Evolutionary conservation across 2,113 vertebrate genomes (phyloP).

Genomic region (Malurus melanocephalus): DNA sequence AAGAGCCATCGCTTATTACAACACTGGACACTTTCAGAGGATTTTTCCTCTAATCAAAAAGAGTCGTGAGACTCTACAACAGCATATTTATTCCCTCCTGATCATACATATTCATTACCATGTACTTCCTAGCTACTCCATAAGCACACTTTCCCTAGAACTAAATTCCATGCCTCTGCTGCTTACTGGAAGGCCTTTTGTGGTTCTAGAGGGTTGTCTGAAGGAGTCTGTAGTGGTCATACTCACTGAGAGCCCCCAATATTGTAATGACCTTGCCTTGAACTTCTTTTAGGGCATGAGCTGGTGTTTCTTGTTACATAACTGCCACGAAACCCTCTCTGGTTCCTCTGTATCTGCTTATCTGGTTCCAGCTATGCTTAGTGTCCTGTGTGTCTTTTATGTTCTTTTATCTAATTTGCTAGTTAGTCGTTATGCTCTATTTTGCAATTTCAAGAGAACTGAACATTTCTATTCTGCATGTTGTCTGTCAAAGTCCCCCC

Average conservation of each 20-base stretch:
- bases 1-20: neutral
- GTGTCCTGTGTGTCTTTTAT: neutral
- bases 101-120: neutral
- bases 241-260: neutral
- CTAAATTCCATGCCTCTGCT: neutral
- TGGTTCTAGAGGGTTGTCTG: neutral
- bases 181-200: neutral
- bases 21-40: neutral
- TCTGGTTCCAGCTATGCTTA: neutral
- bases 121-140: neutral
- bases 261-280: neutral
- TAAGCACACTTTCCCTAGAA: neutral
- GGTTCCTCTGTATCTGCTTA: neutral
- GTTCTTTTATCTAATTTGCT: neutral
- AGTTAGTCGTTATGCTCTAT: neutral
- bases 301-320: neutral
- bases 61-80: fast-evolving
- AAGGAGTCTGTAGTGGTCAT: neutral
- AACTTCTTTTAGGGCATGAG: neutral
- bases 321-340: neutral
- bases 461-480: neutral
- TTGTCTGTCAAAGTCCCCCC: neutral
- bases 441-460: neutral
- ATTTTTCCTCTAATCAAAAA: neutral
- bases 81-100: neutral